Base-by-base conservation (phyloP, 2,888 invertebrate species). In the Synanthedon andrenaeformis region DNA sequence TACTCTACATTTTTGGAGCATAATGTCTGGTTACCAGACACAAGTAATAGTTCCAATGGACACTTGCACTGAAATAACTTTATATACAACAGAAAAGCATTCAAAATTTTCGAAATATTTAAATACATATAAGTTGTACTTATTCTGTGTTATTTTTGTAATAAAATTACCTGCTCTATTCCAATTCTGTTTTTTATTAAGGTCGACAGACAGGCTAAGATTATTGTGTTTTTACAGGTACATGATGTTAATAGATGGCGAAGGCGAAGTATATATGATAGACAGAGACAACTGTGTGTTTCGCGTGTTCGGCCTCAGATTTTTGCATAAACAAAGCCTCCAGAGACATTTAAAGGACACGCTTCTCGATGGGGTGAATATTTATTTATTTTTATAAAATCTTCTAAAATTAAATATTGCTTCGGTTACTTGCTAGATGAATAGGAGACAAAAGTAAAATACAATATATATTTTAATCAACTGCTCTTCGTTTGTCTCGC, bases 221-320 rank as follows among this genome's bases (percentile, higher is more conserved):
- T 35, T 35, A 35, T 35, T 35, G 35, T 35, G 42, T 52, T 41
- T 42, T 58, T 59, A 19, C 70, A 94, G 98, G 69, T 99, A 97
- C 76, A 95, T 99, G 95, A 96, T 99, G 96, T 85, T 98, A 49
- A 96, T 99, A 59, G 92, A 96, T 65, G 94, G 93, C 19, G 91
- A 91, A 62, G 90, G 94, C 59, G 92, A 96, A 71, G 91, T 98
- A 13, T 99, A 94, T 74, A 96, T 99, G 87, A 87, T 99, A 67
- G 99, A 99, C 88, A 90, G 99, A 70, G 97, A 99, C 82, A 94
- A 98, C 82, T 93, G 94, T 63, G 93, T 96, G 51, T 99, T 96
- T 80, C 91, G 93, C 84, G 95, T 97, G 3, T 89, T 91, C 11
- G 92, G 93, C 42, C 74, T 99, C 42, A 89, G 89, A 55, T 99